Evolutionary conservation across 1,140 invertebrate species (phyloP).

Genomic region (Rhopalosiphum padi): DNA sequence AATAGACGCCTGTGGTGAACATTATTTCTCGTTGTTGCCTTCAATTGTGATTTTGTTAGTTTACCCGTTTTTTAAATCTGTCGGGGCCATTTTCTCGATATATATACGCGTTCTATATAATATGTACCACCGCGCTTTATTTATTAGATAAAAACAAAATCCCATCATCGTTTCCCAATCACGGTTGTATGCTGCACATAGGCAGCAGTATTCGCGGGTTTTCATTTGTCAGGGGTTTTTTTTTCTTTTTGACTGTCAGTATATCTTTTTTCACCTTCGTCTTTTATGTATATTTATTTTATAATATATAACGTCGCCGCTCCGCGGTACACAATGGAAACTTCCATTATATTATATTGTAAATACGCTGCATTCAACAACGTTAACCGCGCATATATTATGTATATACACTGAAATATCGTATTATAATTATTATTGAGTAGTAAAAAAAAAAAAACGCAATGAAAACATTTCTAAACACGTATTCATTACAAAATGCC

Average conservation of each 20-base stretch:
- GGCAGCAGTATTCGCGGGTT: background rate
- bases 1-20: conserved; percentile 23
- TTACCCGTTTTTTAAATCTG: conserved; percentile 22
- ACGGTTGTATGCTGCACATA: background rate
- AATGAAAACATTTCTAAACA: background rate
- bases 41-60: conserved; percentile 39
- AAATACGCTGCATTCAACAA: background rate
- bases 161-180: conserved; percentile 7
- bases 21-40: conserved; percentile 5
- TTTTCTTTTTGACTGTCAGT: conserved; percentile 1
- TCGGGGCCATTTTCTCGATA: background rate
- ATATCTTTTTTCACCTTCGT: background rate
- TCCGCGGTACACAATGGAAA: background rate
- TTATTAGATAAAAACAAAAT: conserved; percentile 33
- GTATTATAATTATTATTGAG: background rate
- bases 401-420: background rate
- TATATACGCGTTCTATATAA: background rate
- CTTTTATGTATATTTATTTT: background rate
- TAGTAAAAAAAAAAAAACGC: background rate
- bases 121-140: background rate
- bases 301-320: background rate
- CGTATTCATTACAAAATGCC: background rate
- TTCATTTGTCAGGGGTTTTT: background rate
- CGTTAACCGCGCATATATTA: background rate
- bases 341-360: background rate